Base-by-base conservation (phyloP, 2,797 vertebrate genomes). In the Poeciliopsis infans region DNA sequence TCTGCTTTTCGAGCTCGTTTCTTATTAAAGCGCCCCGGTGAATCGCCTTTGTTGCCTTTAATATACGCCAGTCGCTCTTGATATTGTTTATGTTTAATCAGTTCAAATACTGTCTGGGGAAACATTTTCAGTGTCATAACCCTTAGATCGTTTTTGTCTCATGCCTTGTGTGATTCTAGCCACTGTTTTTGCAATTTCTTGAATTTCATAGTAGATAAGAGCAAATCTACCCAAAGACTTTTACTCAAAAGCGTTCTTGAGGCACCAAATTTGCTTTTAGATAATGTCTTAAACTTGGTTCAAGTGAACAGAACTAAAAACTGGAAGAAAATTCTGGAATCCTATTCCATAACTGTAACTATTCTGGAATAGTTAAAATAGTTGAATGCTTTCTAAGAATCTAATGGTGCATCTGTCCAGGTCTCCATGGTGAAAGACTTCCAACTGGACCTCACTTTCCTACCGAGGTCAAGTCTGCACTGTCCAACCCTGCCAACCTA, bases 1-100 rank as follows among this genome's bases (percentile, higher is more conserved):
- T 74, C 46, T 66, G 75, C 69, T 80, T 78, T 84, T 79, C 79
- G 83, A 74, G 74, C 76, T 77, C 64, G 79, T 55, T 80, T 83
- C 83, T 85, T 76, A 81, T 49, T 80, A 72, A 47, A 16, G 1
- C 51, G 61, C 72, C 28, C 68, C 70, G 51, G 71, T 45, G 68
- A 76, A 76, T 83, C 83, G 87, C 86, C 89, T 89, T 83, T 91
- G 82, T 55, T 68, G 64, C 74, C 68, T 79, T 76, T 82, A 84
- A 84, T 75, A 77, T 51, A 61, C 7, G 16, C 15, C 59, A 64
- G 25, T 72, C 82, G 73, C 1, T 75, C 39, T 11, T 70, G 70
- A 71, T 71, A 28, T 71, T 71, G 45, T 16, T n/a, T 28, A n/a
- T 70, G n/a, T 71, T 71, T 46, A 45, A 45, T 71, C 68, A 71